Evolutionary conservation across 2,797 vertebrate species (phyloP).

Genomic region (Sphenodon punctatus): DNA sequence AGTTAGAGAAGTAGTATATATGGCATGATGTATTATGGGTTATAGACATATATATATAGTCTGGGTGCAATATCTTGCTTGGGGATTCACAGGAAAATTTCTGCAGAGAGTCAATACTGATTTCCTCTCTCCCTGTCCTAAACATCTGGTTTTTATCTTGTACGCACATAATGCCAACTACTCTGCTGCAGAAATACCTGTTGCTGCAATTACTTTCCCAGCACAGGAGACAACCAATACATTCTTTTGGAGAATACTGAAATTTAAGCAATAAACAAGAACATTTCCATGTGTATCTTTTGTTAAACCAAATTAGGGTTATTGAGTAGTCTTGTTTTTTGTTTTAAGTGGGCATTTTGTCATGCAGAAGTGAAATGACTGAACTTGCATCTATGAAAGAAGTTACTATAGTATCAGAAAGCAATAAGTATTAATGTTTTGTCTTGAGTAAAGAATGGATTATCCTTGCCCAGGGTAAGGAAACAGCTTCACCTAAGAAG

Average conservation of each 20-base stretch:
- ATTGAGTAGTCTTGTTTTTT: not conserved
- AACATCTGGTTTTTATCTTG: not conserved
- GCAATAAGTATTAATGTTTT: constrained; percentile 10
- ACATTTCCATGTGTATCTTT: not conserved
- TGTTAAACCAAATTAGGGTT: not conserved
- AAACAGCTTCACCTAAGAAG: constrained; percentile 32
- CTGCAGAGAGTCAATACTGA: not conserved
- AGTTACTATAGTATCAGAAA: not conserved
- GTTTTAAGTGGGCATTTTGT: not conserved
- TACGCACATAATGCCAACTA: no score
- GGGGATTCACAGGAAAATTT: not conserved
- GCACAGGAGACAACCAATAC: not conserved
- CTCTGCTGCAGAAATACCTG: no score
- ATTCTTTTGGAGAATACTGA: not conserved
- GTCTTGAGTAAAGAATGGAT: constrained; percentile 36
- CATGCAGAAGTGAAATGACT: not conserved
- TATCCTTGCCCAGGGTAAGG: constrained; percentile 39
- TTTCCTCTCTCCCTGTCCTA: not conserved
- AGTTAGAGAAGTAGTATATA: not conserved
- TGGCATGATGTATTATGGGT: not conserved
- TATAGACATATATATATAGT: not conserved
- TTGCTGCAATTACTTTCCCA: not conserved
- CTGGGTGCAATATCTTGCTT: not conserved
- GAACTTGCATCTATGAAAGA: not conserved
- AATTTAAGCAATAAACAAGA: not conserved